phyloP scores from a whole-genome alignment of 2,113 vertebrate genomes.

The Canis aureus region DNA sequence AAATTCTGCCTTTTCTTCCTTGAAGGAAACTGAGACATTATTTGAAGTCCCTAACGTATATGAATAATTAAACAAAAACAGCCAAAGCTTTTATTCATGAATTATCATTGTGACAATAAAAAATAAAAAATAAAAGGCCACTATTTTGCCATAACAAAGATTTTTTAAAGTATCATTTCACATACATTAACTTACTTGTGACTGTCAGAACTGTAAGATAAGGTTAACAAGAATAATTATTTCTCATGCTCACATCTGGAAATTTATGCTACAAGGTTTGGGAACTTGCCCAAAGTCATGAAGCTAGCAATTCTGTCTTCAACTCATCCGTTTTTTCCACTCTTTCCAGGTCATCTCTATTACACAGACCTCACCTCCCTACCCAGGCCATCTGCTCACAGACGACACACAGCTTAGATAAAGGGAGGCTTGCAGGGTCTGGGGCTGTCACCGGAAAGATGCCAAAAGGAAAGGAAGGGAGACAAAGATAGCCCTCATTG shows the following conservation, averaged over 20 bases:
- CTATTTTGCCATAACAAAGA: slow-evolving; percentile 2
- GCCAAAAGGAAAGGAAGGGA: neutral
- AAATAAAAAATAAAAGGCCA: neutral
- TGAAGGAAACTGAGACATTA: slow-evolving; percentile 10
- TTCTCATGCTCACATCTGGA: neutral
- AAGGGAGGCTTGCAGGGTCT: neutral
- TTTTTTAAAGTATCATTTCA: slow-evolving; percentile 19
- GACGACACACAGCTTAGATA: neutral
- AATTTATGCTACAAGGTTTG: slow-evolving; percentile 14
- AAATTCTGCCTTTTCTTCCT: neutral
- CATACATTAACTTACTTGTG: neutral
- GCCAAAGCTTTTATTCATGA: neutral
- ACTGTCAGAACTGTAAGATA: neutral
- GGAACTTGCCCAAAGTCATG: neutral
- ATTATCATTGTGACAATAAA: neutral
- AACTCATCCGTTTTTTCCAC: neutral
- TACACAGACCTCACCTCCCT: neutral
- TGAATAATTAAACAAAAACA: neutral
- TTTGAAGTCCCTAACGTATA: slow-evolving; percentile 1
- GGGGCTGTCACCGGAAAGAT: neutral
- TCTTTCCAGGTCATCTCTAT: neutral
- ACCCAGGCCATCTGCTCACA: neutral
- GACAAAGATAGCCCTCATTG: neutral
- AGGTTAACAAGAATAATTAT: neutral
- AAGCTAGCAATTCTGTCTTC: neutral